Percentiles rank a stretch among this genome's conserved stretches.
These are phyloP conservation scores for Tenthredo notha DNA, from an alignment of 2,888 invertebrate species.

Conservation along the genomic window DNA sequence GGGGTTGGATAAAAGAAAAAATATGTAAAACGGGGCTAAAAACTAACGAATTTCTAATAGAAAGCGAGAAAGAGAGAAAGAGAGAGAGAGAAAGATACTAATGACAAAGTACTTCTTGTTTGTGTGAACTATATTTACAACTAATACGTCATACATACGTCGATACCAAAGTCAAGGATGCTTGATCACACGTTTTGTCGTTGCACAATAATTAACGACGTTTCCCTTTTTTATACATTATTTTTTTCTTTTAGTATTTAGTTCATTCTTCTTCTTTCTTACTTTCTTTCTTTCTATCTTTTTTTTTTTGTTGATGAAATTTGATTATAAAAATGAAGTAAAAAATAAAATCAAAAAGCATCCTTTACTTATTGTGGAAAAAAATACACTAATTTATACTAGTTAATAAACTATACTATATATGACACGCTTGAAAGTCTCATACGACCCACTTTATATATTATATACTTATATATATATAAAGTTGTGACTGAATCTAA, in stretches of 20 bases:
- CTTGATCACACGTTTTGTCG: conserved; percentile 23
- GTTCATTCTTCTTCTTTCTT: too few species aligned
- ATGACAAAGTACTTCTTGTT: not conserved
- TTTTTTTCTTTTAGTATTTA: not conserved
- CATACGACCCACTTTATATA: not conserved
- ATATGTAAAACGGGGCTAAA: not conserved
- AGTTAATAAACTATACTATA: too few species aligned
- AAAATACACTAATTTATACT: too few species aligned
- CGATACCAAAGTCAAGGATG: conserved; percentile 41
- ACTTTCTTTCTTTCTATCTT: too few species aligned
- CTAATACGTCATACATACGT: conserved; percentile 32
- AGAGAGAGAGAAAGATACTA: conserved; percentile 15
- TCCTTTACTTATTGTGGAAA: too few species aligned
- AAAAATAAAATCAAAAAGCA: too few species aligned
- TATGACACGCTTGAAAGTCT: conserved; percentile 20
- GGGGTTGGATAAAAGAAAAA: too few species aligned
- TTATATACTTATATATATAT: too few species aligned
- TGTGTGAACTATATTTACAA: conserved; percentile 31
- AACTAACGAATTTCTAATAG: not conserved
- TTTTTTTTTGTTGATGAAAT: too few species aligned
- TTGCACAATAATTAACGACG: not conserved
- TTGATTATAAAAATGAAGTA: too few species aligned
- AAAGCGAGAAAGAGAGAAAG: not conserved
- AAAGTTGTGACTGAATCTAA: not conserved
- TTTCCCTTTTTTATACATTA: not conserved